Base-by-base conservation (phyloP, 2,797 vertebrate genomes). In the Lophotriccus pileatus region DNA sequence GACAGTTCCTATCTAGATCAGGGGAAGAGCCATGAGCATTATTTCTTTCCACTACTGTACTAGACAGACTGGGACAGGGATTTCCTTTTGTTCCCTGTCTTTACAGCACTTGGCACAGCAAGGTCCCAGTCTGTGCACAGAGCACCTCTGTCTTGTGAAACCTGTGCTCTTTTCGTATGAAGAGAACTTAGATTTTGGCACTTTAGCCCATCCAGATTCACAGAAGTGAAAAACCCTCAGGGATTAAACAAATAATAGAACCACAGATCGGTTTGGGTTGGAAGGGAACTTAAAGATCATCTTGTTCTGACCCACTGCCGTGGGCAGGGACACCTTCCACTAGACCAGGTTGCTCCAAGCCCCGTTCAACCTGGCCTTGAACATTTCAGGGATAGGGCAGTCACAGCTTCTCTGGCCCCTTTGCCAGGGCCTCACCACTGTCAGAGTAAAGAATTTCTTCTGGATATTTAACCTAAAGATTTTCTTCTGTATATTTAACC, bases 291-390 rank as follows among this genome's bases (percentile, higher is more conserved):
- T 13, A 25, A 34, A 50, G 4, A 1, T 22, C 11, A 19, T 6
- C 7, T 30, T 2, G 2, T 58, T 56, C n/a, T 50, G 19, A 3
- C 16, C 9, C 11, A 6, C 9, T 30, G 37, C n/a, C 37, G 3
- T 25, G 24, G 22, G 19, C 13, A 49, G 37, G 64, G n/a, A 30
- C 64, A 39, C 3, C 4, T 63, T 3, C 4, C 12, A 25, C 14
- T 22, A 0, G 2, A 11, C 25, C 49, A 34, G 20, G 52, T 0
- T 18, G 20, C 9, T 66, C 67, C 68, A 28, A 34, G 12, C 19
- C 36, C 1, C 0, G 0, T 50, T 27, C 70, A 69, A 0, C n/a
- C 36, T 50, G 43, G 32, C 9, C n/a, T 64, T 39, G 72, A 25
- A 1, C n/a, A 44, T 12, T 44, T 0, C 47, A 44, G 52, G 58